Conservation (phyloP, 2,797 vertebrate genomes). For the Sitta carolinensis region DNA sequence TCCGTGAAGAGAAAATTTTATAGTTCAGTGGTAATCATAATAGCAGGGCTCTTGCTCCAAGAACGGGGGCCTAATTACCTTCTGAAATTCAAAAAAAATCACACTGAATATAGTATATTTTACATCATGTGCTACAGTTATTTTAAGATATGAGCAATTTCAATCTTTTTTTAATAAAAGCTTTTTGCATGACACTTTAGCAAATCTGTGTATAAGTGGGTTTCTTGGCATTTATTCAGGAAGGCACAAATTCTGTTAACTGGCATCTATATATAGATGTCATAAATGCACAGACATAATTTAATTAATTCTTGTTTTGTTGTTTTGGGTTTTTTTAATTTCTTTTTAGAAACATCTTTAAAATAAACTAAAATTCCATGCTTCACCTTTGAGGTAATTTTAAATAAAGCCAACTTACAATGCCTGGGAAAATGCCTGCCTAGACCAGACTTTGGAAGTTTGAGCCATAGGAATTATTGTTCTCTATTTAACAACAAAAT, state of each 20-base stretch:
- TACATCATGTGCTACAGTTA: conserved; percentile 69
- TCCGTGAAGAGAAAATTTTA: background rate
- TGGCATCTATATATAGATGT: conserved; percentile 69
- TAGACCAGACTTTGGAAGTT: conserved; percentile 5
- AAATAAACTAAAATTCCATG: conserved; percentile 43
- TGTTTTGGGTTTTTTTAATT: background rate
- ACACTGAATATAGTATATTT: conserved; percentile 71
- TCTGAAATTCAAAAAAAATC: conserved; percentile 73
- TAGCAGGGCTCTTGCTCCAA: conserved; percentile 53
- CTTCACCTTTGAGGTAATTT: conserved; percentile 12
- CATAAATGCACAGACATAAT: conserved; percentile 63
- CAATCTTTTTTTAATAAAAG: conserved; percentile 76
- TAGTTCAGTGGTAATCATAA: conserved; percentile 63
- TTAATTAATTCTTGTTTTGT: conserved; percentile 45
- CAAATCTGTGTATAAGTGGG: conserved; percentile 74
- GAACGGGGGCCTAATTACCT: conserved; percentile 68
- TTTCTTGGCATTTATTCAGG: conserved; percentile 74
- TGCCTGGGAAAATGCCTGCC: background rate
- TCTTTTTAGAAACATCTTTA: conserved; percentile 23
- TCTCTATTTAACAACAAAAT: background rate
- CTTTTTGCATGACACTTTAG: conserved; percentile 71
- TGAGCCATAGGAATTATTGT: background rate
- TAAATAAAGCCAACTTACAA: conserved; percentile 13
- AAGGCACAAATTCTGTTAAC: conserved; percentile 69
- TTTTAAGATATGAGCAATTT: conserved; percentile 79